Percentiles rank a stretch among this genome's conserved stretches.
phyloP scores from a whole-genome alignment of 23 tunicate species.

The Halocynthia aurantium region DNA sequence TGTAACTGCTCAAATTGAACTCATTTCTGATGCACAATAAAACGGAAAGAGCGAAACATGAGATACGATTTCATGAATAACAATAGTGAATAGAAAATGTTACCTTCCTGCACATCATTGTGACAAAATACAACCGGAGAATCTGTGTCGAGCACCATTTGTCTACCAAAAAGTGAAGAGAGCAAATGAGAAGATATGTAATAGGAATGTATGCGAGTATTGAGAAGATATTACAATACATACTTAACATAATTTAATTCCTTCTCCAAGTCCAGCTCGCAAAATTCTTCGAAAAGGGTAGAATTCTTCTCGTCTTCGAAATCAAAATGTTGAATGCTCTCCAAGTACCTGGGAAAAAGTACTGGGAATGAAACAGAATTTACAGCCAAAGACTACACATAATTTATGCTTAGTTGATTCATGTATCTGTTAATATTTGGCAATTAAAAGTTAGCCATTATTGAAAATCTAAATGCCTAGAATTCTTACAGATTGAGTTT shows the following conservation, averaged over 20 bases:
- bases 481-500: slow-evolving; percentile 41
- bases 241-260: slow-evolving; percentile 16
- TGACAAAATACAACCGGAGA: slow-evolving; percentile 89
- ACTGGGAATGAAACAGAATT: not conserved
- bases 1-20: too few relatives aligned
- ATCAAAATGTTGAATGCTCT: slow-evolving; percentile 24
- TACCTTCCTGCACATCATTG: slow-evolving; percentile 95
- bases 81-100: too few relatives aligned
- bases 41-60: too few relatives aligned
- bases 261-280: slow-evolving; percentile 26
- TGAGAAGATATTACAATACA: not conserved
- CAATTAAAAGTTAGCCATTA: too few relatives aligned
- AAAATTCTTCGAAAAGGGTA: slow-evolving; percentile 19
- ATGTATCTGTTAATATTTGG: not conserved
- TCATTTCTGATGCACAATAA: too few relatives aligned
- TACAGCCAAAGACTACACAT: not conserved
- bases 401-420: not conserved
- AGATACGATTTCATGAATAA: too few relatives aligned
- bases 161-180: slow-evolving; percentile 15
- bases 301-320: slow-evolving; percentile 32
- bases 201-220: not conserved
- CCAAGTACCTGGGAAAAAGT: slow-evolving; percentile 45
- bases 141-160: slow-evolving; percentile 31
- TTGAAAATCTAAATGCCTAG: too few relatives aligned
- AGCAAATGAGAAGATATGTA: not conserved